phyloP scores from a whole-genome alignment of 2,113 vertebrate species.

The Eolophus roseicapilla region DNA sequence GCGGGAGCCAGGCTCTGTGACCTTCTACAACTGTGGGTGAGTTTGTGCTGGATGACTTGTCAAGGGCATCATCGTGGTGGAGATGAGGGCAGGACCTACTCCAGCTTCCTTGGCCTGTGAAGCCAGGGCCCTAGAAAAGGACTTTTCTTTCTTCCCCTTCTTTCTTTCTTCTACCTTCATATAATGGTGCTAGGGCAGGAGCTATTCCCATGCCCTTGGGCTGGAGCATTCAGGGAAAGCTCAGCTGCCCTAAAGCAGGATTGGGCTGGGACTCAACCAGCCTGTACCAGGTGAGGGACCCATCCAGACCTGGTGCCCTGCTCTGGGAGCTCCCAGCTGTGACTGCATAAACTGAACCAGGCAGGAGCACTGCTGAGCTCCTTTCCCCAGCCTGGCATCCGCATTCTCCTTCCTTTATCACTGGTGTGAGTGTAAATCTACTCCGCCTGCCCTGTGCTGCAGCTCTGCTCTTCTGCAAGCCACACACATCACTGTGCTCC shows the following conservation, averaged over 20 bases:
- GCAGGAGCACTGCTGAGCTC: background rate
- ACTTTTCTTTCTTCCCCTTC: background rate
- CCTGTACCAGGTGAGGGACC: background rate
- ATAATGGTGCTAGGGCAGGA: background rate
- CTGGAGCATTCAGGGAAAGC: background rate
- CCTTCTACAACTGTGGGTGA: accelerated
- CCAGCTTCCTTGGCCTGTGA: background rate
- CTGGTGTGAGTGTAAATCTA: background rate
- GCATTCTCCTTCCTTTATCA: background rate
- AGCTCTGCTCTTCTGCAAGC: background rate
- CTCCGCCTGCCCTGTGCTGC: background rate
- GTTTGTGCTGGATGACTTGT: background rate
- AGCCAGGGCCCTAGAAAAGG: background rate
- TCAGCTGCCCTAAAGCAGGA: background rate
- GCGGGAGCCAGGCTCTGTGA: background rate
- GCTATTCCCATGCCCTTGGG: background rate
- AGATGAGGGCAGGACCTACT: background rate
- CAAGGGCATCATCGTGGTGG: background rate
- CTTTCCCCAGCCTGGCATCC: background rate
- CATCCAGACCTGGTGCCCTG: background rate
- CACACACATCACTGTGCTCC: background rate
- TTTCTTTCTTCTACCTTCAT: accelerated
- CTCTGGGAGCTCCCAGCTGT: background rate
- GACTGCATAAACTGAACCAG: background rate
- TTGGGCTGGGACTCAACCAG: background rate